Evolutionary conservation across 2,113 vertebrate genomes (phyloP).

Genomic region (Apaloderma vittatum): DNA sequence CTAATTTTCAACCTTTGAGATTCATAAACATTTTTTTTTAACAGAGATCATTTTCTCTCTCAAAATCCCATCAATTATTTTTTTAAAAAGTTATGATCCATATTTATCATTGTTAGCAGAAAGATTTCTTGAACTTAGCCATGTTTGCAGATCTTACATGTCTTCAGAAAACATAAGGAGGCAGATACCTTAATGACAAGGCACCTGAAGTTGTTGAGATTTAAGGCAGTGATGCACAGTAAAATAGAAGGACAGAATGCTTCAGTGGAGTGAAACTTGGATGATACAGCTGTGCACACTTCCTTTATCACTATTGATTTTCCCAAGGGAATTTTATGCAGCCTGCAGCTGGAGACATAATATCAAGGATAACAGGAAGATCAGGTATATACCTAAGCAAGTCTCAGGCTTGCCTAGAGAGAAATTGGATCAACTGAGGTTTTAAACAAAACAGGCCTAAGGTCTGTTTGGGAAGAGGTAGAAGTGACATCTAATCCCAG

Average conservation of each 20-base stretch:
- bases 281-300: not conserved
- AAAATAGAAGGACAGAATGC: not conserved
- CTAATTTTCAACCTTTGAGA: not conserved
- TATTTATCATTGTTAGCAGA: not conserved
- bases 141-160: not conserved
- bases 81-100: not conserved
- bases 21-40: not conserved
- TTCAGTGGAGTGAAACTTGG: not conserved
- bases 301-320: slow-evolving; percentile 11
- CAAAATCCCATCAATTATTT: not conserved
- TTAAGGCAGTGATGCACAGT: not conserved
- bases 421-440: not conserved
- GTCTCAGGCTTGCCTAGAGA: not conserved
- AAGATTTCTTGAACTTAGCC: not conserved
- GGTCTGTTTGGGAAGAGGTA: not conserved
- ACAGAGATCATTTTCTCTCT: not conserved
- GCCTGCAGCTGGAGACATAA: not conserved
- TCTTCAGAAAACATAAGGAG: not conserved
- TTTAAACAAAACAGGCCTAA: not conserved
- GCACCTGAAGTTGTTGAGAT: not conserved
- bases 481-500: not conserved
- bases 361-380: not conserved
- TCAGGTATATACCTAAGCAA: not conserved
- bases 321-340: not conserved
- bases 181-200: not conserved